A percentile compares a stretch with the other conserved stretches of the same genome.
Evolutionary conservation across 2,113 vertebrate species (phyloP).

Genomic region (Mesitornis unicolor): DNA sequence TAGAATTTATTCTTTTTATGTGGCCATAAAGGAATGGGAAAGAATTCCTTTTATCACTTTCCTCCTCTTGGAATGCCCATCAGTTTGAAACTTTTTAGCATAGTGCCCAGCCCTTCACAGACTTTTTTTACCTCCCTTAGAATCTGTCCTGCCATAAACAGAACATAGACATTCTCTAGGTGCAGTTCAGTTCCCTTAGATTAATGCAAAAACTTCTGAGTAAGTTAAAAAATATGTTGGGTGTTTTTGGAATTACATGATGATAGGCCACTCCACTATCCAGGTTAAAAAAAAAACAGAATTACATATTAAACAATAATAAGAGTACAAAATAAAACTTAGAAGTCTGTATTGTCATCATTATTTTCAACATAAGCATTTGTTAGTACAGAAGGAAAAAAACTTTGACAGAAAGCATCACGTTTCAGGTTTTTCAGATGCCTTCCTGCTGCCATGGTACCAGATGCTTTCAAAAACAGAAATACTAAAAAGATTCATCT

Average conservation of each 20-base stretch:
- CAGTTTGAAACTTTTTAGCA: background rate
- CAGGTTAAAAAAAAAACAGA: background rate
- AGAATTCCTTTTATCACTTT: background rate
- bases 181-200: background rate
- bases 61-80: background rate
- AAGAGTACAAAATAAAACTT: background rate
- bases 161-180: background rate
- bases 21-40: background rate
- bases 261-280: background rate
- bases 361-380: background rate
- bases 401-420: background rate
- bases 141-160: background rate
- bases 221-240: accelerated
- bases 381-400: background rate
- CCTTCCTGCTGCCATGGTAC: background rate
- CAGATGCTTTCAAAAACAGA: background rate
- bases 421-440: background rate
- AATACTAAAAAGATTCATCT: background rate
- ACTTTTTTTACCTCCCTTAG: background rate
- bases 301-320: background rate
- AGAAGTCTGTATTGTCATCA: background rate
- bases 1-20: background rate
- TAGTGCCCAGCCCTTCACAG: background rate
- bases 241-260: background rate
- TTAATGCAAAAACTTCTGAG: background rate